These are phyloP conservation scores for Salminus brasiliensis DNA, from an alignment of 2,113 vertebrate genomes.

Conservation along the genomic window DNA sequence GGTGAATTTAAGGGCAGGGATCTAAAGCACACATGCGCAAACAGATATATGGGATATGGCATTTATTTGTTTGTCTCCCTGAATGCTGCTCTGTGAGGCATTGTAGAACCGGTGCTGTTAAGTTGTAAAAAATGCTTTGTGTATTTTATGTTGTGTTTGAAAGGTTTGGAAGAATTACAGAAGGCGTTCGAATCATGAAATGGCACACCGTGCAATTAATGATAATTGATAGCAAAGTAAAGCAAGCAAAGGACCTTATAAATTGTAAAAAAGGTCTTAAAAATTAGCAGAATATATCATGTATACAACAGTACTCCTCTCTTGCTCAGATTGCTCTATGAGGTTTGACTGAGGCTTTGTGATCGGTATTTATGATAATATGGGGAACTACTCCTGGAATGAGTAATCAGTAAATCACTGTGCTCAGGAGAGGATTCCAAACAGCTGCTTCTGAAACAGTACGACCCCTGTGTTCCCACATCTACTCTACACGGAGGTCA, in stretches of 20 bases:
- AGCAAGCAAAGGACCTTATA: neutral
- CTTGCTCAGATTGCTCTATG: neutral
- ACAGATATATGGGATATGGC: conserved; percentile 37
- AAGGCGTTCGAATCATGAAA: neutral
- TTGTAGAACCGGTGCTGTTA: neutral
- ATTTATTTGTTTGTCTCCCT: neutral
- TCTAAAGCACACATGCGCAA: conserved; percentile 58
- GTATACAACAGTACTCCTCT: neutral
- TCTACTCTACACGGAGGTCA: conserved; percentile 6
- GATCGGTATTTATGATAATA: conserved; percentile 33
- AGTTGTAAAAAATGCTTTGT: no score
- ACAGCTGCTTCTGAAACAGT: conserved; percentile 41
- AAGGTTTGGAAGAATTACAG: neutral
- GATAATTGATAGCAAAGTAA: neutral
- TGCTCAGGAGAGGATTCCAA: conserved; percentile 24
- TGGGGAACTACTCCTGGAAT: conserved; percentile 37
- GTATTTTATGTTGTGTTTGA: neutral
- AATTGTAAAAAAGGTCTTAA: neutral
- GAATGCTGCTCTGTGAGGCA: neutral
- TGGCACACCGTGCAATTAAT: neutral
- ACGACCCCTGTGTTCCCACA: conserved; percentile 18
- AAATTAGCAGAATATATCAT: neutral
- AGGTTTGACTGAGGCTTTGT: neutral
- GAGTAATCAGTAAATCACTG: conserved; percentile 43
- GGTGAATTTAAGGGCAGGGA: conserved; percentile 44